Evolutionary conservation across 2,797 vertebrate species (phyloP).

Genomic region (Acanthurus leucopareius): DNA sequence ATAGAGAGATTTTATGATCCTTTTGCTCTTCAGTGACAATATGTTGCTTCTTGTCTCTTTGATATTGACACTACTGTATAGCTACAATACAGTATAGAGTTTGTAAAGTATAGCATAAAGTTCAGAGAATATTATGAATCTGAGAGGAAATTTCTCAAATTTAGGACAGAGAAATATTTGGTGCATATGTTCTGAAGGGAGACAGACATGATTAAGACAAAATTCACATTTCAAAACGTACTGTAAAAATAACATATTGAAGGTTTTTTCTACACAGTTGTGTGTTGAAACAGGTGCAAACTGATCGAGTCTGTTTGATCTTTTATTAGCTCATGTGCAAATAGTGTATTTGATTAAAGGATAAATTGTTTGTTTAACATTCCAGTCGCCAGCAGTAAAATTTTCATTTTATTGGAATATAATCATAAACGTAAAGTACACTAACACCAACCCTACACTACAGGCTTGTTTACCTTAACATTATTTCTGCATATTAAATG

Average conservation of each 20-base stretch:
- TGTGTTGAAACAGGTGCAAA: constrained; percentile 9
- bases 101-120: no score
- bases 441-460: background rate
- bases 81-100: no score
- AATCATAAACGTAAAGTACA: background rate
- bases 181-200: no score
- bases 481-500: constrained; percentile 8
- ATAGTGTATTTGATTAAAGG: background rate
- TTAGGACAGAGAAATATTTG: no score
- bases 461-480: constrained; percentile 10
- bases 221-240: no score
- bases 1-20: no score
- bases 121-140: no score
- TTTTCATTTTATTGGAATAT: background rate
- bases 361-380: constrained; percentile 17
- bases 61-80: no score
- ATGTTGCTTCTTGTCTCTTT: no score
- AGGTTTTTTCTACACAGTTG: background rate
- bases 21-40: no score
- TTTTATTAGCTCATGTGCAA: constrained; percentile 4
- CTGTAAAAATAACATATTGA: background rate
- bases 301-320: constrained; percentile 5
- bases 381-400: background rate
- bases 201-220: no score
- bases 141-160: no score